Conservation (phyloP, 2,113 vertebrate genomes). For the Onychostoma macrolepis region DNA sequence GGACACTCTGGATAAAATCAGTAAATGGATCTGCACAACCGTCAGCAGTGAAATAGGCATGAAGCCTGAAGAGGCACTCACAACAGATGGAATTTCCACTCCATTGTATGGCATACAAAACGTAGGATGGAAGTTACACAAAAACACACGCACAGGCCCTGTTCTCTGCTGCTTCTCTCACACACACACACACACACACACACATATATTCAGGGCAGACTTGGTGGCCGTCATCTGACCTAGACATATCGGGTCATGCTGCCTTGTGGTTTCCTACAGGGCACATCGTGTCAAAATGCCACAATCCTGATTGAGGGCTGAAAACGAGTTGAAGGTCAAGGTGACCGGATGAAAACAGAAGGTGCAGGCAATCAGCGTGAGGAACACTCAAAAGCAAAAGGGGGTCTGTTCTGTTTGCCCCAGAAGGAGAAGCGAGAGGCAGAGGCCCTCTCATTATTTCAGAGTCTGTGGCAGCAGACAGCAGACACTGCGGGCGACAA, state of each 20-base stretch:
- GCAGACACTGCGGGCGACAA: slow-evolving; percentile 54
- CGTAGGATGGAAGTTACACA: slow-evolving; percentile 23
- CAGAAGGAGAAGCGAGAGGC: slow-evolving; percentile 25
- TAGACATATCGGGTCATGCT: slow-evolving; percentile 59
- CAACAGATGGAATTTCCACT: slow-evolving; percentile 69
- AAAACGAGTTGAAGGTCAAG: slow-evolving; percentile 72
- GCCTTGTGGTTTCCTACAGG: slow-evolving; percentile 56
- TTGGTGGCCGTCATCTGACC: slow-evolving; percentile 69
- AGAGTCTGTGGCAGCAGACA: slow-evolving; percentile 46
- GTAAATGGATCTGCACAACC: slow-evolving; percentile 21
- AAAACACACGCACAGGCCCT: slow-evolving; percentile 27
- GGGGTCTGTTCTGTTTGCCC: slow-evolving; percentile 52
- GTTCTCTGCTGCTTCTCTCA: slow-evolving; percentile 21
- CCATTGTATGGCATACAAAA: slow-evolving; percentile 40
- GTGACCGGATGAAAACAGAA: slow-evolving; percentile 51
- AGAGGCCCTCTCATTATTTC: slow-evolving; percentile 58
- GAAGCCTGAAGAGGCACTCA: slow-evolving; percentile 62
- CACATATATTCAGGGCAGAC: slow-evolving; percentile 54
- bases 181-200: slow-evolving; percentile 24
- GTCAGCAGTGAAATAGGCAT: slow-evolving; percentile 60
- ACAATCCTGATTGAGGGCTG: slow-evolving; percentile 52
- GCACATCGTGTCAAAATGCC: slow-evolving; percentile 62
- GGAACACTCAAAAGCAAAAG: slow-evolving; percentile 58
- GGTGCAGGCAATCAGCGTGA: slow-evolving; percentile 56
- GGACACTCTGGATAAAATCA: slow-evolving; percentile 1